Evolutionary conservation across 37 sponge, comb jelly and placozoan species (phyloP), one percentile per base, ranked within the genome.

Genomic region (Beroe ovata): DNA sequence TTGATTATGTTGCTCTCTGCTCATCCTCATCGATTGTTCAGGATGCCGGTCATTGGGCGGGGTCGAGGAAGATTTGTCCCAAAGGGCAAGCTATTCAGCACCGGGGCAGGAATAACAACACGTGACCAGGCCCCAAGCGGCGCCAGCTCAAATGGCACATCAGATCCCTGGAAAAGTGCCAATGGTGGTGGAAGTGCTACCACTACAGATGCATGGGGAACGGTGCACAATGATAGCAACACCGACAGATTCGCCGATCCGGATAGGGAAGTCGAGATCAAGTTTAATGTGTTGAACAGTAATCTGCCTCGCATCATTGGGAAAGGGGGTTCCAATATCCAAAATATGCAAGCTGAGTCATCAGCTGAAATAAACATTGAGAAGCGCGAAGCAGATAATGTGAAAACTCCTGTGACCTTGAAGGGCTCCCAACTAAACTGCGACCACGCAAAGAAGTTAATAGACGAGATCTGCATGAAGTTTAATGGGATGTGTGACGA

Each of bases 171-270:
- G 22, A 18, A 35, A 1, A 23, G 23, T n/a, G 63, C 28, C 19
- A 42, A 42, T 25, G 38, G 54, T 4, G 38, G 38, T 2, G 38
- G 28, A 1, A 4, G 25, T 40, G 28, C 42, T 23, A 1, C 84
- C 8, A 36, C 84, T 39, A 40, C 47, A 21, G 84, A 77, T 40
- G 84, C 54, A 8, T 77, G 84, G 84, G 84, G 84, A 20, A 77
- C 39, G 23, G 54, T 42, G 26, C 84, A 77, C 84, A 77, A 39
- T 26, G 54, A 77, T 40, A 21, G 29, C 8, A 77, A 77, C 84
- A 77, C 84, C 4, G 84, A 77, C 84, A 77, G 84, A 25, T 77
- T 77, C 47, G 84, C 84, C 0, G 84, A 77, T 29, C 33, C 84
- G 23, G 84, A 54, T n/a, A 42, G 41, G 38, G 84, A 77, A 25